phyloP scores from a whole-genome alignment of 1,140 invertebrate species.

The Globodera rostochiensis region DNA sequence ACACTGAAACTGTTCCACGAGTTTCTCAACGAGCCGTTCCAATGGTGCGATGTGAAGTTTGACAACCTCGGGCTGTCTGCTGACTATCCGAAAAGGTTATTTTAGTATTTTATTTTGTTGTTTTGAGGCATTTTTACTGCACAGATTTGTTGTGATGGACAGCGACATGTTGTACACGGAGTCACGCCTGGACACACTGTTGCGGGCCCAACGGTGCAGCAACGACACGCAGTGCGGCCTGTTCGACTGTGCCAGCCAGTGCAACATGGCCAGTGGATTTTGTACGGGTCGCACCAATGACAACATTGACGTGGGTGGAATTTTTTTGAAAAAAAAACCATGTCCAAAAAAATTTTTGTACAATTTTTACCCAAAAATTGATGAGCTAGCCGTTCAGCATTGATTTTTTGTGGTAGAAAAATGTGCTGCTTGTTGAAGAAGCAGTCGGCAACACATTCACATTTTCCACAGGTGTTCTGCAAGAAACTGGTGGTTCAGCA shows the following conservation, averaged over 20 bases:
- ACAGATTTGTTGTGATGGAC: constrained; percentile 64
- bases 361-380: too few species aligned
- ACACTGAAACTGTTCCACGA: constrained; percentile 65
- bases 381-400: too few species aligned
- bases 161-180: constrained; percentile 63
- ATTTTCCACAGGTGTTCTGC: constrained; percentile 58
- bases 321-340: too few species aligned
- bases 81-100: constrained; percentile 62
- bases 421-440: background rate
- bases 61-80: constrained; percentile 64
- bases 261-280: constrained; percentile 30
- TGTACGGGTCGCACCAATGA: constrained; percentile 57
- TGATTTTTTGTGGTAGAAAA: background rate
- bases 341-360: too few species aligned
- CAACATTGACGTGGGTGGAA: constrained; percentile 58
- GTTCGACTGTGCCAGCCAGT: constrained; percentile 45
- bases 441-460: background rate
- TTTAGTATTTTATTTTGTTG: background rate
- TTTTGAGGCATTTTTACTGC: background rate
- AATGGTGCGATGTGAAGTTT: constrained; percentile 65
- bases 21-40: constrained; percentile 64
- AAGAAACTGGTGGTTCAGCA: constrained; percentile 56
- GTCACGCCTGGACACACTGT: constrained; percentile 48
- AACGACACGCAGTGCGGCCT: constrained; percentile 55
- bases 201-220: constrained; percentile 47